These are phyloP conservation scores for Triplophysa rosa DNA, from an alignment of 2,113 vertebrate genomes.

Conservation along the genomic window DNA sequence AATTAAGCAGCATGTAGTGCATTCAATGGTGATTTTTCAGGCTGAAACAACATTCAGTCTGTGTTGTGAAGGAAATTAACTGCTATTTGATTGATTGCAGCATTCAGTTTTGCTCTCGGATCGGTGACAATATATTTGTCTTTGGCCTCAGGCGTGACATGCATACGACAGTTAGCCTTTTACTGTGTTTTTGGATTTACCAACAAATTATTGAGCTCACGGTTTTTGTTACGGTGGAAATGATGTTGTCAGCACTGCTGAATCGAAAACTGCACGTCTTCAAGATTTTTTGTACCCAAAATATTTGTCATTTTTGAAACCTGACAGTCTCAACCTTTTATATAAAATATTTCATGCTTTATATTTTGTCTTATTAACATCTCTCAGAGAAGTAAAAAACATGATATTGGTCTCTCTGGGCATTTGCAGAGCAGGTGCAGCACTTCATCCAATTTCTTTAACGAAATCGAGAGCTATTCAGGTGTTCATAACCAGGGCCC, in stretches of 20 bases:
- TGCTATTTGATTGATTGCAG: conserved; percentile 26
- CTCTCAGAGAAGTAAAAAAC: neutral
- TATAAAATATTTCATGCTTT: conserved; percentile 21
- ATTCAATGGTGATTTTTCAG: conserved; percentile 15
- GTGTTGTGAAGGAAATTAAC: conserved; percentile 26
- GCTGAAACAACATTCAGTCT: neutral
- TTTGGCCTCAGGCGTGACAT: conserved; percentile 5
- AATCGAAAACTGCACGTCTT: neutral
- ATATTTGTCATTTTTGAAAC: neutral
- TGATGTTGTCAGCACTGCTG: neutral
- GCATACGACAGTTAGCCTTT: neutral
- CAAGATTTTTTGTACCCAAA: neutral
- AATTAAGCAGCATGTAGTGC: conserved; percentile 21
- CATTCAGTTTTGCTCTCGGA: conserved; percentile 2
- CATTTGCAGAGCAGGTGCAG: conserved; percentile 51
- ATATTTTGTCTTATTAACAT: conserved; percentile 18
- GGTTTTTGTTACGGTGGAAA: neutral
- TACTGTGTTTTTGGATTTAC: neutral
- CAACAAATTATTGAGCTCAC: neutral
- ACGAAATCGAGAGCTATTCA: conserved; percentile 60
- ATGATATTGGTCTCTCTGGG: conserved; percentile 23
- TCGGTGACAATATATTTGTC: conserved; percentile 22
- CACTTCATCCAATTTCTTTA: conserved; percentile 34
- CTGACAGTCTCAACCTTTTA: neutral
- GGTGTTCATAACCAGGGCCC: conserved; percentile 69